Conservation (phyloP, 2,888 invertebrate genomes). For the Anagyrus pseudococci region DNA sequence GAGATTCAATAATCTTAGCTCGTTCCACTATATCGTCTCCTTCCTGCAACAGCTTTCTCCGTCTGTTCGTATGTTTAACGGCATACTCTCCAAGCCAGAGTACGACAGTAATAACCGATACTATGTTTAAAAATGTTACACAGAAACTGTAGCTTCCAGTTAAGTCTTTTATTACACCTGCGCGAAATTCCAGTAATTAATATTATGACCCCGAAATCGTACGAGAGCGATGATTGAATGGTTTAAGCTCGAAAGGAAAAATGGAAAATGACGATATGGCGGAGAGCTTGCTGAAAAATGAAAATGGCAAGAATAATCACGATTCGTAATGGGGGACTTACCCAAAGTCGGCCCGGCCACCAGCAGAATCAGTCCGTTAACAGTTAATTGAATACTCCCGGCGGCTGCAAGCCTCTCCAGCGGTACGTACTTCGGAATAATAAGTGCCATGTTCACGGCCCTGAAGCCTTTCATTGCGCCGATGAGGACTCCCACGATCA, state of each 20-base stretch:
- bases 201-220: neutral
- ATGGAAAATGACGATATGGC: neutral
- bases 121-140: conserved; percentile 68
- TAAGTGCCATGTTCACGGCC: conserved; percentile 73
- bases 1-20: too few relatives aligned
- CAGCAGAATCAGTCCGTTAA: conserved; percentile 69
- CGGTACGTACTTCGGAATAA: conserved; percentile 74
- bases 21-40: neutral
- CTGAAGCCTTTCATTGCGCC: conserved; percentile 75
- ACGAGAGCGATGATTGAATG: neutral
- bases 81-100: conserved; percentile 67
- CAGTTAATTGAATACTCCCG: conserved; percentile 74
- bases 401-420: conserved; percentile 72
- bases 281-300: neutral
- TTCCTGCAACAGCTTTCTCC: conserved; percentile 3
- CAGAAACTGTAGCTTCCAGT: conserved; percentile 69
- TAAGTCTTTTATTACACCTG: conserved; percentile 69
- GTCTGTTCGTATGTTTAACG: neutral
- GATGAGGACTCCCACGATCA: conserved; percentile 66
- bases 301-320: too few relatives aligned
- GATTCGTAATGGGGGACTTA: too few relatives aligned
- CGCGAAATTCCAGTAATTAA: too few relatives aligned
- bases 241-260: neutral
- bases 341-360: conserved; percentile 71
- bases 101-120: conserved; percentile 67